These are phyloP conservation scores for Polyommatus icarus DNA, from an alignment of 2,888 invertebrate species.

Conservation along the genomic window DNA sequence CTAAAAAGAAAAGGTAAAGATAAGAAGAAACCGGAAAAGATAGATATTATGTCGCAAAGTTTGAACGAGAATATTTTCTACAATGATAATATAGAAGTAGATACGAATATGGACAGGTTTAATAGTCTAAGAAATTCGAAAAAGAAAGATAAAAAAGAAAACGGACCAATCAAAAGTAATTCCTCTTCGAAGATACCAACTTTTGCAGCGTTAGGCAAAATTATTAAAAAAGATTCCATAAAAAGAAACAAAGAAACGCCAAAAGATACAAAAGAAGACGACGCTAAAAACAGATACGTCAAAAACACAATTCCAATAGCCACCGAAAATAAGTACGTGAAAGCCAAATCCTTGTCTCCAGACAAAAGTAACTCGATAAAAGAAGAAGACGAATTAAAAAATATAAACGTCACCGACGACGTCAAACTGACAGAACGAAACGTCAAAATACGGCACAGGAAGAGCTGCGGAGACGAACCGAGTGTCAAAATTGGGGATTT, in stretches of 20 bases:
- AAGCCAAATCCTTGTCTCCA: constrained; percentile 68
- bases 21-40: constrained; percentile 69
- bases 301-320: constrained; percentile 62
- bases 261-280: constrained; percentile 46
- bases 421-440: constrained; percentile 34
- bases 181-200: constrained; percentile 76
- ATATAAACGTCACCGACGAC: constrained; percentile 15
- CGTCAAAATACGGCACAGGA: constrained; percentile 57
- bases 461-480: constrained; percentile 75
- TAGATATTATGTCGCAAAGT: constrained; percentile 78
- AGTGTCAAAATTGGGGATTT: constrained; percentile 54
- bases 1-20: constrained; percentile 64
- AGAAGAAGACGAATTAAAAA: constrained; percentile 49
- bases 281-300: constrained; percentile 63
- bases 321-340: constrained; percentile 69
- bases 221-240: constrained; percentile 75
- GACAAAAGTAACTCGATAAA: constrained; percentile 61
- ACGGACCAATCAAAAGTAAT: constrained; percentile 64
- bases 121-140: constrained; percentile 72
- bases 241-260: constrained; percentile 56
- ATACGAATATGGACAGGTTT: constrained; percentile 65
- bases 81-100: constrained; percentile 72
- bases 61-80: constrained; percentile 77
- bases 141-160: constrained; percentile 61
- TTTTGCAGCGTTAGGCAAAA: constrained; percentile 73